Conservation (phyloP, 2,797 vertebrate species). For the Brachyalestes nurse region DNA sequence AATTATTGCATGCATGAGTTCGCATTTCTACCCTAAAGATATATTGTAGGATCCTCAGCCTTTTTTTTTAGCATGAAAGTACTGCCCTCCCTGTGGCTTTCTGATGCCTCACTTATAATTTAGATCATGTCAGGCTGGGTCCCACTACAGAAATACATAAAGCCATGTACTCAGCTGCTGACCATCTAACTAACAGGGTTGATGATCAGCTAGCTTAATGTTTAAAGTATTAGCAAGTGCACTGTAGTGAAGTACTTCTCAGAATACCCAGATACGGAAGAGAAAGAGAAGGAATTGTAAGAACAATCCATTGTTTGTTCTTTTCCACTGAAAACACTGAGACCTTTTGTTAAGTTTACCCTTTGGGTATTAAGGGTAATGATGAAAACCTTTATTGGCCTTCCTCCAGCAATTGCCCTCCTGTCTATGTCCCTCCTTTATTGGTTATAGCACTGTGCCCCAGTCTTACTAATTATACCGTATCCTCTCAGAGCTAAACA, state of each 20-base stretch:
- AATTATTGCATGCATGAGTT: not conserved
- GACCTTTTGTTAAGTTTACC: not conserved
- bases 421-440: not conserved
- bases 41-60: not conserved
- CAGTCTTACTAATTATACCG: no score
- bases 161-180: not conserved
- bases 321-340: not conserved
- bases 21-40: not conserved
- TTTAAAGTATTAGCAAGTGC: slow-evolving; percentile 7
- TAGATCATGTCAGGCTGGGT: no score
- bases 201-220: not conserved
- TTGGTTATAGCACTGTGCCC: not conserved
- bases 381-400: not conserved
- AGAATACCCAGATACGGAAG: not conserved
- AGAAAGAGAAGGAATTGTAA: not conserved
- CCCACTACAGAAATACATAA: not conserved
- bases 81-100: not conserved
- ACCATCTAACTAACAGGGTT: not conserved
- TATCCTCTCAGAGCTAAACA: no score
- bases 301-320: not conserved
- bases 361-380: not conserved
- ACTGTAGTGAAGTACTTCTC: not conserved
- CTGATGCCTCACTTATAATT: not conserved
- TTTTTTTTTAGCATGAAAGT: not conserved
- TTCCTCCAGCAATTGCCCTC: not conserved